phyloP scores from a whole-genome alignment of 2,113 vertebrate genomes.

The Crocuta crocuta region DNA sequence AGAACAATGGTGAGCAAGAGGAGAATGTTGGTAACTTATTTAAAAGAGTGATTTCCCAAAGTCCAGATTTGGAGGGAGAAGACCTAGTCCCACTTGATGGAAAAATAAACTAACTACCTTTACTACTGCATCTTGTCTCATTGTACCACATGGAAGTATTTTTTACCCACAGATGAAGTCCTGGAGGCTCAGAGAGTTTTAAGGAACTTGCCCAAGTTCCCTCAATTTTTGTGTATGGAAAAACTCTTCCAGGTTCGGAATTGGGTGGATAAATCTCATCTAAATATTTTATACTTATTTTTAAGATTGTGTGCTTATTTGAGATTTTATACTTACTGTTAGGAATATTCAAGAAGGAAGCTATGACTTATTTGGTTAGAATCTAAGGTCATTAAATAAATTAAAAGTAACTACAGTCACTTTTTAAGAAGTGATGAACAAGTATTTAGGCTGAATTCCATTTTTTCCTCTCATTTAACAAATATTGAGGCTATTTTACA shows the following conservation, averaged over 20 bases:
- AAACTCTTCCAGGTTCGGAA: not conserved
- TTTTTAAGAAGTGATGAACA: conserved; percentile 5
- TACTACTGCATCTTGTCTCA: not conserved
- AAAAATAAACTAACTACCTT: not conserved
- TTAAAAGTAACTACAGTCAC: conserved; percentile 9
- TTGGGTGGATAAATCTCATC: not conserved
- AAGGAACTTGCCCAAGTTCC: not conserved
- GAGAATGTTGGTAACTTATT: not conserved
- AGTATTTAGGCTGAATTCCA: conserved; percentile 55
- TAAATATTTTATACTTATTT: not conserved
- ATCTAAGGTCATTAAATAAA: conserved; percentile 31
- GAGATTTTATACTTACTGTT: conserved; percentile 36
- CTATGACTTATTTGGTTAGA: conserved; percentile 23
- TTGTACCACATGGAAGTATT: not conserved
- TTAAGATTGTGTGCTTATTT: not conserved
- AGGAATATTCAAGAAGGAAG: conserved; percentile 43
- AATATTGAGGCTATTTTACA: not conserved
- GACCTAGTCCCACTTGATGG: not conserved
- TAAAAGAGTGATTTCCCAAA: not conserved
- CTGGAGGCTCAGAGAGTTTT: not conserved
- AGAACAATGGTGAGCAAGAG: not conserved
- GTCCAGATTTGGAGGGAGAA: not conserved
- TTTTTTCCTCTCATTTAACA: conserved; percentile 1
- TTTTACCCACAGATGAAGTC: not conserved
- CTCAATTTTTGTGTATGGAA: not conserved